These are phyloP conservation scores for Phengaris alcon DNA, from an alignment of 2,888 invertebrate genomes.

Conservation along the genomic window DNA sequence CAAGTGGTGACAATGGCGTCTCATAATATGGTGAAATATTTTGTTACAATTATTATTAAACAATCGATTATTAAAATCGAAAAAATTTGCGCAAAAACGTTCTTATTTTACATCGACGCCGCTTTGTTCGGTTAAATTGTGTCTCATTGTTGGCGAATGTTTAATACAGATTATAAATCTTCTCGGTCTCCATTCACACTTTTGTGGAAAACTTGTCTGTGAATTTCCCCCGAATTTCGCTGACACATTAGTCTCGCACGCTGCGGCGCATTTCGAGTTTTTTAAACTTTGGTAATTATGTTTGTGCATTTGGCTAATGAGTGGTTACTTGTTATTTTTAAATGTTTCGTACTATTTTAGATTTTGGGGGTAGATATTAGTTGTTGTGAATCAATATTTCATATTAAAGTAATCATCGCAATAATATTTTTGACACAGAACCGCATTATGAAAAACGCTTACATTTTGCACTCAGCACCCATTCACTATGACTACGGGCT, in stretches of 20 bases:
- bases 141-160: constrained; percentile 69
- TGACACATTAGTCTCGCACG: constrained; percentile 26
- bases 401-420: too few species aligned
- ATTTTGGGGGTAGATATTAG: too few species aligned
- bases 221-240: constrained; percentile 26
- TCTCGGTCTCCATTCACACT: constrained; percentile 42
- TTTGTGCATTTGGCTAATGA: constrained; percentile 11
- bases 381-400: too few species aligned
- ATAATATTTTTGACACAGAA: too few species aligned
- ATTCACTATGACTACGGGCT: neutral
- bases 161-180: constrained; percentile 72
- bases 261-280: constrained; percentile 1
- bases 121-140: constrained; percentile 61
- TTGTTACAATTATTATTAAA: too few species aligned
- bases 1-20: too few species aligned
- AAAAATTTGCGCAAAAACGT: constrained; percentile 39
- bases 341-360: neutral
- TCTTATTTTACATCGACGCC: constrained; percentile 44
- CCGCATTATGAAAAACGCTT: too few species aligned
- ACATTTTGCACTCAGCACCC: too few species aligned
- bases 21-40: too few species aligned
- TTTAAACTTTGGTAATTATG: constrained; percentile 18
- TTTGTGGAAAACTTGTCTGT: constrained; percentile 25
- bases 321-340: constrained; percentile 1
- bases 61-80: constrained; percentile 23